Evolutionary conservation across 2,113 vertebrate species (phyloP).

Genomic region (Limnothrissa miodon): DNA sequence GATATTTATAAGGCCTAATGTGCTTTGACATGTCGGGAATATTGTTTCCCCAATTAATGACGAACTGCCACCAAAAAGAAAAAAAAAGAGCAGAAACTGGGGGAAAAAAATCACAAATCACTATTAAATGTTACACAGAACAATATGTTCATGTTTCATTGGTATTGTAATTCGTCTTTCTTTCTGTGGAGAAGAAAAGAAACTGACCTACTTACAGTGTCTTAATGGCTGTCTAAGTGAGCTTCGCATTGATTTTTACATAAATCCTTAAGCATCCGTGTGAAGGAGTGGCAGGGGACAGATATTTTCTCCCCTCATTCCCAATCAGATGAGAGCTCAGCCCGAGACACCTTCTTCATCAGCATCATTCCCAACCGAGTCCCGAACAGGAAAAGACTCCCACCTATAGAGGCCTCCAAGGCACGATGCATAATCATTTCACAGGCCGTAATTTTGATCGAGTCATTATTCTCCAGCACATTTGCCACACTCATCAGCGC

Average conservation of each 20-base stretch:
- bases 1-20: constrained; percentile 12
- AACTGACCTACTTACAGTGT: constrained; percentile 15
- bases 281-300: constrained; percentile 35
- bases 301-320: constrained; percentile 10
- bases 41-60: constrained; percentile 12
- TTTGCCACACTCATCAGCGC: constrained; percentile 8
- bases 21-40: not conserved
- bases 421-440: not conserved
- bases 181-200: not conserved
- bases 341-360: not conserved
- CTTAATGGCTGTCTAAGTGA: constrained; percentile 49
- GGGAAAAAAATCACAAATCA: not conserved
- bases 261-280: constrained; percentile 52
- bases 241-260: constrained; percentile 63
- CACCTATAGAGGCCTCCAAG: not conserved
- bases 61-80: not conserved
- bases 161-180: not conserved
- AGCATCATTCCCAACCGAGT: not conserved
- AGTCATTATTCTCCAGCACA: not conserved
- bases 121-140: not conserved
- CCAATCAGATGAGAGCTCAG: not conserved
- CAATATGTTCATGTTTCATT: constrained; percentile 6
- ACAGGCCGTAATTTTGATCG: not conserved
- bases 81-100: not conserved
- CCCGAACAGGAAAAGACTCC: not conserved